Evolutionary conservation across 2,113 vertebrate species (phyloP), one percentile per base, ranked within the genome.

Genomic region (Pandion haliaetus): DNA sequence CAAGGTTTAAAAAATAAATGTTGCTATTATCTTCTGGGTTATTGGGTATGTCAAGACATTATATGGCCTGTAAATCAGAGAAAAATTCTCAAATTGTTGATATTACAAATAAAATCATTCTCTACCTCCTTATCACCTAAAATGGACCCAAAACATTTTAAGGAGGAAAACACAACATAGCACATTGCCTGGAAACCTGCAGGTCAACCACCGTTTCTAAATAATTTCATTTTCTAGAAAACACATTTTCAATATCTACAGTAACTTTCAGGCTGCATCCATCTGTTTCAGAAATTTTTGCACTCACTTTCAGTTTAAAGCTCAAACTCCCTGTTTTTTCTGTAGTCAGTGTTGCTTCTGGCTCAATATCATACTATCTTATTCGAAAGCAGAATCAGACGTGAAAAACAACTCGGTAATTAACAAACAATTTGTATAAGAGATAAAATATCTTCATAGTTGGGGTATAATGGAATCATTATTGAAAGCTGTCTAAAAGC

Each of bases 341-440:
- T 61, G 36, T 17, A 89, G 82, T 36, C 54, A 83, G 9, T 85
- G 61, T 52, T 93, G 81, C 72, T 96, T 89, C 94, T 95, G 92
- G 89, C 84, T 97, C 93, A 74, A 10, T 87, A 89, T 95, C 87
- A 66, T 12, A 29, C 42, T 66, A 44, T 26, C 90, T 96, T 83
- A 87, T 49, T 93, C 85, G 92, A 97, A 96, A 90, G 50, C 58
- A 67, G 4, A 97, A 87, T 95, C 76, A 94, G 83, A 95, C 72
- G 93, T 70, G 71, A 90, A 94, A 96, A 96, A 93, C 76, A 85
- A 82, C 85, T 94, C 55, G 0, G 70, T 97, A 98, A 98, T 97
- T 97, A 97, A 97, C 84, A 71, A 80, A 71, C 82, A 96, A 97
- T 97, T 96, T 97, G 80, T 91, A 65, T 52, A 88, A 86, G 34